Evolutionary conservation across 2,888 invertebrate species (phyloP), one percentile per base, ranked within the genome.

Genomic region (Leptopilina myrica): DNA sequence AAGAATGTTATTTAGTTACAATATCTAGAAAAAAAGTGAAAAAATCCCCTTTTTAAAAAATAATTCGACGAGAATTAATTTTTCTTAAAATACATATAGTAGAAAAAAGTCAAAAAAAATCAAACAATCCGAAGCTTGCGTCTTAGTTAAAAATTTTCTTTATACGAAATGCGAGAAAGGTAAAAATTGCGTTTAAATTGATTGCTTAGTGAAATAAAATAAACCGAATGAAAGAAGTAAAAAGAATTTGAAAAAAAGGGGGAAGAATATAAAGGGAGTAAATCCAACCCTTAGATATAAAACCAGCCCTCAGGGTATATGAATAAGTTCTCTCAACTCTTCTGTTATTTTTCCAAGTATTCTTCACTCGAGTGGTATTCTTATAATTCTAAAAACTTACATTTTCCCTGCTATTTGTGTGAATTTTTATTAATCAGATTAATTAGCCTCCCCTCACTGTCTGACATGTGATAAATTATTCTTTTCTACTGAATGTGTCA

Each of bases 81-180:
- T 33, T 33, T 1, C 4, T 33, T 33, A 33, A 33, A 33, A 33
- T 4, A 33, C 1, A 26, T 4, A 33, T 33, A 33, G 33, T 33
- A 33, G 33, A 33, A 33, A 33, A 33, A 33, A 33, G 33, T 33
- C 0, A 20, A 20, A 20, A 20, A 20, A 20, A 1, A 1, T 20
- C 20, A 20, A 1, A 20, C 20, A 20, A 20, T 20, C 33, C 5
- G 33, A 33, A 33, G 33, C 33, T 33, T 33, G n/a, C n/a, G 3
- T 33, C 33, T 33, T 33, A 33, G 62, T 76, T 79, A 79, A 76
- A 78, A 76, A 76, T 43, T 43, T 43, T 43, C 7, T 56, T 56
- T 33, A 33, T 33, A 33, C 33, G 33, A 33, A 33, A 33, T 56
- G 56, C 53, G 11, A 14, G 12, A 5, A 56, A 14, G 14, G 33